These are phyloP conservation scores for Sinella curviseta DNA, from an alignment of 1,140 invertebrate species.

Conservation along the genomic window DNA sequence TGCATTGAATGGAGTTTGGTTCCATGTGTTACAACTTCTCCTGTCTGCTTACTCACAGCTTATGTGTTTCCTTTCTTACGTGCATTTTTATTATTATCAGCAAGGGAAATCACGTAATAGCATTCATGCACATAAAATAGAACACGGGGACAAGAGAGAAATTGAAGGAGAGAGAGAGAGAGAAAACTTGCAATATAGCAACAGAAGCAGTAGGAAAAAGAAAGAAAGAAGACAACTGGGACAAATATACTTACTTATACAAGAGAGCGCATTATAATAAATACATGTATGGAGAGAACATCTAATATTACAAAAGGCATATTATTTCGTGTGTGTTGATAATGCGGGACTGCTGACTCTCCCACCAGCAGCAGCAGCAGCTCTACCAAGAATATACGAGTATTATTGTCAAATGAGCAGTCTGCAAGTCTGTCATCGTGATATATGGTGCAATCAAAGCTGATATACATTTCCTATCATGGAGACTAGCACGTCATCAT, in stretches of 20 bases:
- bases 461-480: neutral
- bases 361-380: no score
- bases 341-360: no score
- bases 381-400: neutral
- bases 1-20: neutral
- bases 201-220: no score
- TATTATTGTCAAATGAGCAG: neutral
- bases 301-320: no score
- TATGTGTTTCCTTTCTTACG: neutral
- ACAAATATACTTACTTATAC: neutral
- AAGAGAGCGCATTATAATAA: neutral
- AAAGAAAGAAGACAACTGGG: neutral
- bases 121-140: neutral
- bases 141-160: neutral
- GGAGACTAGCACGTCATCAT: neutral
- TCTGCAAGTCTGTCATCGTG: neutral
- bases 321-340: no score
- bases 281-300: no score
- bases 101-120: slow-evolving; percentile 18
- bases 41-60: neutral
- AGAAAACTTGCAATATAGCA: no score
- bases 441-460: neutral
- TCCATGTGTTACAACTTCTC: neutral
- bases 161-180: neutral
- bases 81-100: slow-evolving; percentile 8